Evolutionary conservation across 2,113 vertebrate genomes (phyloP), one percentile per base, ranked within the genome.

Genomic region (Pampusana beccarii): DNA sequence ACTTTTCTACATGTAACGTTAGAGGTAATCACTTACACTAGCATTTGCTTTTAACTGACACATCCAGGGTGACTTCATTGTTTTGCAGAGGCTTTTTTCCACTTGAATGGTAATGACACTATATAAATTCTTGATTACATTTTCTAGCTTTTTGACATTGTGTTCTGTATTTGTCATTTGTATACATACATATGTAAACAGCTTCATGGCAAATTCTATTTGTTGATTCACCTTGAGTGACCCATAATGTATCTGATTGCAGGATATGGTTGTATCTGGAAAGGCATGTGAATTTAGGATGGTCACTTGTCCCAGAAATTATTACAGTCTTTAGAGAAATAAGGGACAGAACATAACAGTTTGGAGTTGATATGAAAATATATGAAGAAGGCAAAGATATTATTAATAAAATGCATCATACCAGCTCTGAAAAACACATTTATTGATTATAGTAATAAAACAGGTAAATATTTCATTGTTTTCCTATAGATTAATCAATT

Each of bases 101-200:
- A 90, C 85, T 94, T 94, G 64, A 95, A 73, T 88, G 12, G 40
- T 84, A 96, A 97, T 87, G 34, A 34, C 40, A 62, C 72, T 91
- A 29, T 85, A 92, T 78, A 94, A 97, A 96, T 94, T 94, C 64
- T 93, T 97, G 80, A 97, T 96, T 96, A 64, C 77, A 89, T 95
- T 97, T 97, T 86, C 79, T 85, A 93, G 57, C 33, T 93, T 96
- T 97, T 71, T 92, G 81, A 85, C 73, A 95, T 54, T 86, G 29
- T 56, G 33, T 84, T 91, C 58, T 86, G 36, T 73, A 70, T 97
- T 97, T 97, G 75, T 67, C 74, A 94, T 93, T 94, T 92, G 64
- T 97, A 82, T 92, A 77, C 64, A 96, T 85, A 94, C 82, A 95
- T 95, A 97, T 74, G 51, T 79, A 93, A 96, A 96, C 65, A 94